Conservation (phyloP, 2,888 invertebrate genomes). For the Papilio protenor region DNA sequence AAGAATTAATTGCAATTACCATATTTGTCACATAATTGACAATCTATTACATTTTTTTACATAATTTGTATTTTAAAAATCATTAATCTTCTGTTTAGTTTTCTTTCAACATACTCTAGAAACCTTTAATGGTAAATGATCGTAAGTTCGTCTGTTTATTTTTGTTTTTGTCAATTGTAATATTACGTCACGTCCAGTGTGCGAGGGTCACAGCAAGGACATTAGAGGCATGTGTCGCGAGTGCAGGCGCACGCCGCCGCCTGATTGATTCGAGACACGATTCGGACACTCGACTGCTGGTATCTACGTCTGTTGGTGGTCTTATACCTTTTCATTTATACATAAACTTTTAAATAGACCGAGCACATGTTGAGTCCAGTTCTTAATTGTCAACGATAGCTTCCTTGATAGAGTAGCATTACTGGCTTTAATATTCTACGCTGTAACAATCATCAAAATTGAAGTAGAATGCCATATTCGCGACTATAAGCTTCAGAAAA, state of each 20-base stretch:
- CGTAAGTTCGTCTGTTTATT: neutral
- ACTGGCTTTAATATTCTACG: neutral
- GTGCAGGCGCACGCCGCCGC: constrained; percentile 51
- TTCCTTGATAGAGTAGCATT: neutral
- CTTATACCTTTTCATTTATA: constrained; percentile 27
- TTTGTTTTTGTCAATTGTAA: neutral
- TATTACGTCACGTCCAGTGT: constrained; percentile 44
- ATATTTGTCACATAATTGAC: too few relatives aligned
- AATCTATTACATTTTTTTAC: too few relatives aligned
- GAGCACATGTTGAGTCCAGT: too few relatives aligned
- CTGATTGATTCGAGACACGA: constrained; percentile 49
- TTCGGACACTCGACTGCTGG: constrained; percentile 28
- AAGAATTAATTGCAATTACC: too few relatives aligned
- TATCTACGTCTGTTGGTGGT: constrained; percentile 11
- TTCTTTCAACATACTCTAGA: too few relatives aligned
- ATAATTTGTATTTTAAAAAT: too few relatives aligned
- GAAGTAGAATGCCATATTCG: neutral
- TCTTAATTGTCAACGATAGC: too few relatives aligned
- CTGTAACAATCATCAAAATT: neutral
- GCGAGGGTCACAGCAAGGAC: constrained; percentile 46
- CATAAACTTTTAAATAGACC: too few relatives aligned
- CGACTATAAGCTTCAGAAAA: constrained; percentile 24
- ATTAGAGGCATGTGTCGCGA: constrained; percentile 52
- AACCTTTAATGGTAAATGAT: neutral
- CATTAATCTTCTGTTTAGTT: too few relatives aligned